phyloP scores from a whole-genome alignment of 2,113 vertebrate genomes.

The Podiceps cristatus region DNA sequence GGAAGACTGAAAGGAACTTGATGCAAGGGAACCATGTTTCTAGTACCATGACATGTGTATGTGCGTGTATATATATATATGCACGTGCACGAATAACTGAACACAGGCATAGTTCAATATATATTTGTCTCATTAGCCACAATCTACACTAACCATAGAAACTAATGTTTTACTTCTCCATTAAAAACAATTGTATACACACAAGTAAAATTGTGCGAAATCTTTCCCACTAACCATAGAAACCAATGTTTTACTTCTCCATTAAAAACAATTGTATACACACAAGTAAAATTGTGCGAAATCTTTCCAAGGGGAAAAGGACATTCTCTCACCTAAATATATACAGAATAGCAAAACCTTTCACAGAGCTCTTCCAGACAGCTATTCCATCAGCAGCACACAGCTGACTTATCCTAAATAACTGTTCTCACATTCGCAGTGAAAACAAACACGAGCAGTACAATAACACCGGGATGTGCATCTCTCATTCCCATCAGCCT shows the following conservation, averaged over 20 bases:
- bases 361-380: neutral
- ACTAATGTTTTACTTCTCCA: neutral
- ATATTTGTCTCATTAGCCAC: neutral
- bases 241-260: neutral
- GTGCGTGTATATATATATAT: no score
- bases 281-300: neutral
- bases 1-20: neutral
- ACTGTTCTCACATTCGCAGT: conserved; percentile 63
- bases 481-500: conserved; percentile 38
- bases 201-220: neutral
- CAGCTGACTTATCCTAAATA: conserved; percentile 39
- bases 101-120: neutral
- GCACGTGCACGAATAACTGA: neutral
- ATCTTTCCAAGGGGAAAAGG: neutral
- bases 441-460: conserved; percentile 73
- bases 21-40: neutral
- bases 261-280: neutral
- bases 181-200: neutral
- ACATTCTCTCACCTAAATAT: neutral
- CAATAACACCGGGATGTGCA: conserved; percentile 66
- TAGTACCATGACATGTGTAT: neutral
- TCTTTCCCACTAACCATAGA: neutral
- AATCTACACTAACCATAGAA: neutral
- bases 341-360: neutral
- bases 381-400: conserved; percentile 28